Evolutionary conservation across 2,888 invertebrate species (phyloP), one percentile per base, ranked within the genome.

Genomic region (Dicyrtoma fusca): DNA sequence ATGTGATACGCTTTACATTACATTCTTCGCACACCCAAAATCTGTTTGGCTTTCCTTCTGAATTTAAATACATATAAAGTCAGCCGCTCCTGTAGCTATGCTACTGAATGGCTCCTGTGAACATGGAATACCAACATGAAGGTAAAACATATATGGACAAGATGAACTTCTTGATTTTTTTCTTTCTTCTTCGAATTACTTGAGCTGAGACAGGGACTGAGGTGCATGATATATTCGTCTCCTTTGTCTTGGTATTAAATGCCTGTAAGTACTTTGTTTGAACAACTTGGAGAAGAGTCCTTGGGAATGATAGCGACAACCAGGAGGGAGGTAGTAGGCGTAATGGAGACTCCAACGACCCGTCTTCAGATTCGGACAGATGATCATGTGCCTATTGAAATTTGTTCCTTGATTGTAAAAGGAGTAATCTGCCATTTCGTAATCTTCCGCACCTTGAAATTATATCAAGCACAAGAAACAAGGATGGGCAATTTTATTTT

Each of bases 351-450:
- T 76, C 81, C 81, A 81, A 19, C 81, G 69, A 47, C 81, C 81
- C 45, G 79, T 81, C 71, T 81, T 81, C 49, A 79, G 65, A 74
- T 81, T 81, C 6, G 81, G 81, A 71, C 81, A 81, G n/a, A 81
- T 77, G 23, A 81, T 77, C 77, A 81, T 78, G 42, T 81, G 81
- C 21, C 78, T 71, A 65, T 75, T 75, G 0, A 73, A 72, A 21
- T 72, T 75, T 14, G 73, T 57, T n/a, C 53, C 53, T 17, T 51
- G 44, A 55, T 64, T 44, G 61, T 78, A 78, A 57, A 74, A 79
- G 0, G 80, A 77, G 69, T 79, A 78, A 61, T 81, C 81, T 6
- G 79, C 75, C 81, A 81, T 79, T 74, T 81, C 81, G 65, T 79
- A 78, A 49, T 81, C 79, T 61, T 80, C 81, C 10, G 76, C 66